A percentile compares a stretch with the other conserved stretches of the same genome.
phyloP scores from a whole-genome alignment of 2,888 invertebrate species.

The Tinea semifulvella region DNA sequence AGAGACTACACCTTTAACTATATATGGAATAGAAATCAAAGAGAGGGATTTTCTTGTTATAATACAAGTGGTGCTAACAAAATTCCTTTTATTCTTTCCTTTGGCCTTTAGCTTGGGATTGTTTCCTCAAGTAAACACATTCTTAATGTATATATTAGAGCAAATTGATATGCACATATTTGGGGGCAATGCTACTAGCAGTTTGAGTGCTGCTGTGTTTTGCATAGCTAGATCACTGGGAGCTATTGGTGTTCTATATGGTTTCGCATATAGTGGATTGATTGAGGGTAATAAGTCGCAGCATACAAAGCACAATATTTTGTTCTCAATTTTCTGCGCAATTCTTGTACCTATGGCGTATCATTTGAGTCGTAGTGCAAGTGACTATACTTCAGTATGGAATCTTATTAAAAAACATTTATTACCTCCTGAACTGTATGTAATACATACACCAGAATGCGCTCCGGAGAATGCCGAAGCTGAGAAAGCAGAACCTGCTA shows the following conservation, averaged over 20 bases:
- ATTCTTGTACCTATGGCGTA: slow-evolving; percentile 88
- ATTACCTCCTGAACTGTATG: slow-evolving; percentile 79
- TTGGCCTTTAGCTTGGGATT: slow-evolving; percentile 93
- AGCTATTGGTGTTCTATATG: slow-evolving; percentile 82
- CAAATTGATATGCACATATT: slow-evolving; percentile 93
- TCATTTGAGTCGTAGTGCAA: slow-evolving; percentile 91
- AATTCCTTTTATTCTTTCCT: slow-evolving; percentile 90
- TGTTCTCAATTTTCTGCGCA: slow-evolving; percentile 95
- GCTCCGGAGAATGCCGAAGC: slow-evolving; percentile 27
- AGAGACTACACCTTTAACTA: slow-evolving; percentile 37
- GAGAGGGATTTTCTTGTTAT: slow-evolving; percentile 70
- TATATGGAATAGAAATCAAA: slow-evolving; percentile 56
- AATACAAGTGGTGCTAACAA: slow-evolving; percentile 77
- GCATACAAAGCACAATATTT: slow-evolving; percentile 72
- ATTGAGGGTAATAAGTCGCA: slow-evolving; percentile 86
- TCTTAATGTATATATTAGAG: slow-evolving; percentile 94
- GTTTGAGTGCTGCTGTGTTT: slow-evolving; percentile 84
- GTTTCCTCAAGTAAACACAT: slow-evolving; percentile 97
- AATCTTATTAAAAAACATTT: slow-evolving; percentile 84
- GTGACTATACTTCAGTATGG: slow-evolving; percentile 92
- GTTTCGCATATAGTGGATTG: slow-evolving; percentile 87
- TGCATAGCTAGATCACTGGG: slow-evolving; percentile 82
- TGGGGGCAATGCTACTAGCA: slow-evolving; percentile 88
- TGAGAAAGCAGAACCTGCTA: slow-evolving; percentile 41
- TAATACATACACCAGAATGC: slow-evolving; percentile 60